These are phyloP conservation scores for Bimastos eiseni DNA, from an alignment of 2,888 invertebrate species.

Conservation along the genomic window DNA sequence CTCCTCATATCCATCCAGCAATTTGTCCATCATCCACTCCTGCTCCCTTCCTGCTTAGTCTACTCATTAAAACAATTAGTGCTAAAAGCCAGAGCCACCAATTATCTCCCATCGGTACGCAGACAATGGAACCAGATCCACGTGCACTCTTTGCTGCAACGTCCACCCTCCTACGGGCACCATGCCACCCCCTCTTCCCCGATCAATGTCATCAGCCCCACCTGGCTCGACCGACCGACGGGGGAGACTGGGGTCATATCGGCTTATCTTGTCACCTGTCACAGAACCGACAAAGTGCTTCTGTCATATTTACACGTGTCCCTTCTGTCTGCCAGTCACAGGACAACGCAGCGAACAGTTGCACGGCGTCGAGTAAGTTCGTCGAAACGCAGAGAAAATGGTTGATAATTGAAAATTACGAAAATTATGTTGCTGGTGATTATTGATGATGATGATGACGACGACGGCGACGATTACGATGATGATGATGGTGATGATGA, in stretches of 20 bases:
- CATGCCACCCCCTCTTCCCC: background rate
- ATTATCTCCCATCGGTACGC: constrained; percentile 13
- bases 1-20: background rate
- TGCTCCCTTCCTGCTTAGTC: background rate
- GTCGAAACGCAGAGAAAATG: background rate
- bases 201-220: background rate
- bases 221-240: background rate
- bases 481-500: background rate
- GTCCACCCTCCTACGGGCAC: background rate
- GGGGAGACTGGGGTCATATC: background rate
- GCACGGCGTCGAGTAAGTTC: background rate
- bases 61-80: background rate
- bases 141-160: background rate
- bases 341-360: background rate
- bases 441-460: no score
- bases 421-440: no score
- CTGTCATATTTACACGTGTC: constrained; percentile 18
- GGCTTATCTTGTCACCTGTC: constrained; percentile 19
- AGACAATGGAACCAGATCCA: background rate
- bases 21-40: background rate
- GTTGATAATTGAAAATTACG: no score
- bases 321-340: background rate
- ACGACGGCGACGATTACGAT: no score
- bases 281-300: background rate
- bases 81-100: background rate